Percentiles rank a stretch among this genome's conserved stretches.
Conservation (phyloP, 2,797 vertebrate genomes). For the Caiman crocodilus region DNA sequence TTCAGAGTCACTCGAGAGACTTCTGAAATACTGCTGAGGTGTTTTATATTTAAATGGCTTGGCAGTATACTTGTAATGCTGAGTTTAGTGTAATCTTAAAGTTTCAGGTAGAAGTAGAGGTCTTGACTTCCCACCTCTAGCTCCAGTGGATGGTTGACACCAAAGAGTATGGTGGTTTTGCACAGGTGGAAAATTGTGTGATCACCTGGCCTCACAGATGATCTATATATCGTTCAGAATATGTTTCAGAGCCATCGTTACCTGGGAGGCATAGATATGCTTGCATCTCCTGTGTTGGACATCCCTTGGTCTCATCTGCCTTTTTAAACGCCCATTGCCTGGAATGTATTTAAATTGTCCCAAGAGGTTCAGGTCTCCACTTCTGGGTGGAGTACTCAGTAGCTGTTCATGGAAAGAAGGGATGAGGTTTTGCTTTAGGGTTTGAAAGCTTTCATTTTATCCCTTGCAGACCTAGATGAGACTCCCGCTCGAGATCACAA, state of each 20-base stretch:
- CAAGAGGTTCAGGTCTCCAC: neutral
- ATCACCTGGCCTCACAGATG: neutral
- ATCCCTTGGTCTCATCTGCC: neutral
- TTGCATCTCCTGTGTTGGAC: neutral
- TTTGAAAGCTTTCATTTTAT: neutral
- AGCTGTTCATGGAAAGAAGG: neutral
- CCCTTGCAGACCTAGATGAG: neutral
- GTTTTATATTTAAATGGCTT: neutral
- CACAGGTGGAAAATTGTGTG: neutral
- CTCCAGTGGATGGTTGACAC: neutral
- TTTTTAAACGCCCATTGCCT: constrained; percentile 16
- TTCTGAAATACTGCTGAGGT: neutral
- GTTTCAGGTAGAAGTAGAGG: neutral
- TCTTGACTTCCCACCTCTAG: neutral
- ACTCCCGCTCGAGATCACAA: neutral
- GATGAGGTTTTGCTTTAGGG: neutral
- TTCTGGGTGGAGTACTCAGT: neutral
- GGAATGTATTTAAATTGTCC: neutral
- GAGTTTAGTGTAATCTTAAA: neutral
- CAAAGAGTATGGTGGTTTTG: neutral
- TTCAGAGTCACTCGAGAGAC: neutral
- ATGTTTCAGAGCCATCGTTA: neutral
- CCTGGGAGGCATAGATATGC: neutral
- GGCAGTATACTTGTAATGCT: neutral
- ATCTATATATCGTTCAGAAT: neutral